Conservation (phyloP, 2,888 invertebrate species). For the Tupiocoris notatus region DNA sequence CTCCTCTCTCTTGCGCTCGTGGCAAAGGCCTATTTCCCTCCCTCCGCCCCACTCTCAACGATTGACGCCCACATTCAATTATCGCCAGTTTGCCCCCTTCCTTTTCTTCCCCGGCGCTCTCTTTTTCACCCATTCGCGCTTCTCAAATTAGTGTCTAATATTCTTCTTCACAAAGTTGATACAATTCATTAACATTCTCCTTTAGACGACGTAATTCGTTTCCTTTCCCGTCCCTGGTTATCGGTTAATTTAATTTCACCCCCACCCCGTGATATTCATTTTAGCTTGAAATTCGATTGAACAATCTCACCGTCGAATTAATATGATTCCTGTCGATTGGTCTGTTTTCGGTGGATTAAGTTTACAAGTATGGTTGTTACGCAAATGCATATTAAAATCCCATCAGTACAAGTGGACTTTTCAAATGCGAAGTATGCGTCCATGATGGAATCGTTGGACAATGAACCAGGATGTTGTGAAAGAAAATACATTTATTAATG, state of each 20-base stretch:
- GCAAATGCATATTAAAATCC: no score
- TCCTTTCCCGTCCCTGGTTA: neutral
- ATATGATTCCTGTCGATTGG: no score
- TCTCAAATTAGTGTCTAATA: constrained; percentile 29
- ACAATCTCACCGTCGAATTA: no score
- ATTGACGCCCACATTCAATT: constrained; percentile 15
- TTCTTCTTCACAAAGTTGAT: constrained; percentile 15
- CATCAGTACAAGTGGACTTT: no score
- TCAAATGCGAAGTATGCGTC: no score
- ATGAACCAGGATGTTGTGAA: no score
- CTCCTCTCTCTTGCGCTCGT: neutral
- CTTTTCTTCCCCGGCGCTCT: neutral
- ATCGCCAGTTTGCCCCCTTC: neutral
- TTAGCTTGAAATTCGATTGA: no score
- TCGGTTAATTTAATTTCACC: neutral
- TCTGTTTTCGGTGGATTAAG: no score
- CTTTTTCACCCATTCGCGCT: neutral
- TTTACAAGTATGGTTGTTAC: no score
- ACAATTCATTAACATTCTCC: constrained; percentile 17
- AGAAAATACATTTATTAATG: no score
- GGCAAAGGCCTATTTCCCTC: neutral
- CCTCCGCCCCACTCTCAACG: constrained; percentile 12
- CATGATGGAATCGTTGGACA: no score
- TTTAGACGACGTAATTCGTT: neutral
- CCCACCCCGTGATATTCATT: no score